Base-by-base conservation (phyloP, 2,797 vertebrate species). In the Cuniculus paca region DNA sequence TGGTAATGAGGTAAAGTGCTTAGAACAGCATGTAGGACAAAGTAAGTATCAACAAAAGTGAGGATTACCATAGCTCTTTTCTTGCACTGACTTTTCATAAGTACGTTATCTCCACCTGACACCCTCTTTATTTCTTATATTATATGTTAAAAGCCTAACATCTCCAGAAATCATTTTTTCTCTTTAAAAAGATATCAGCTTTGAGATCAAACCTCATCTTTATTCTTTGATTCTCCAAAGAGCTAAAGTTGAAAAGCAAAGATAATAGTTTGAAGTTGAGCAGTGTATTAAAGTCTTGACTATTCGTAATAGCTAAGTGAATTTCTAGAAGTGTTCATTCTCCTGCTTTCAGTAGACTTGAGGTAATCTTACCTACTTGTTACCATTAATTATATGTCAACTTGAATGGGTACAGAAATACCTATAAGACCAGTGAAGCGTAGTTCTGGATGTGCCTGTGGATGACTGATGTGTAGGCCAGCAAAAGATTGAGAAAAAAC, bases 61-160 rank as follows among this genome's bases (percentile, higher is more conserved):
- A 80, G 22, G 31, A 13, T 89, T 58, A 70, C 31, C 77, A 34
- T 81, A 75, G 78, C 60, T 84, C 39, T 34, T 22, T 54, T 83
- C 42, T 83, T 75, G 22, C 26, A 88, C 85, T 83, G 42, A 48
- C 70, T 95, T 96, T 94, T 50, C n/a, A 50, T 58, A 91, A 88
- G 26, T 77, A n/a, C 78, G 50, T 77, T 63, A 22, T 77, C 54
- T 95, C 36, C 22, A 84, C 58, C 6, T 34, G 58, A 60, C 24
- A 63, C 3, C 8, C 54, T 80, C 89, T 94, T 91, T 68, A 65
- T 78, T 90, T 91, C 61, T 86, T 70, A n/a, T 16, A 31, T 63
- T 90, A 61, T 19, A 83, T 56, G 13, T 31, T 52, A 45, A 88
- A 82, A 60, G 42, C 2, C 48, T 28, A 52, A 79, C 88, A 11